Base-by-base conservation (phyloP, 1,140 invertebrate species). In the Maniola jurtina region DNA sequence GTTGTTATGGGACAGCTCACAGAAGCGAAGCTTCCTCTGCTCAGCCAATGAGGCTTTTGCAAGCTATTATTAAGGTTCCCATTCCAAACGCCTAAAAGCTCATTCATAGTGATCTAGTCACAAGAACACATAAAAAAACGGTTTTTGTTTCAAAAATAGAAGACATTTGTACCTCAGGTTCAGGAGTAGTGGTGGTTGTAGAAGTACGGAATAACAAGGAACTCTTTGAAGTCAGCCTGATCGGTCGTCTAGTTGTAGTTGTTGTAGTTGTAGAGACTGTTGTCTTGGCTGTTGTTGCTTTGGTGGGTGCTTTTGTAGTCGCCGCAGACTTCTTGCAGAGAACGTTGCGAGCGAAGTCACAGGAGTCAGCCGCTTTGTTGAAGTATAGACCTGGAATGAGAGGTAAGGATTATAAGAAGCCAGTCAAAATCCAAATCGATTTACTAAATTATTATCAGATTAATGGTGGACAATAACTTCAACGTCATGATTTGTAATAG, bases 281-380 rank as follows among this genome's bases (percentile, higher is more conserved):
- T 9, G 91, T 92, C 25, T 90, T 92, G 3, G 90, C 85, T 42
- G 80, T 87, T 34, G 90, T 88, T 6, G 91, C 91, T 36, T 90
- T 92, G 4, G 92, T 91, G 33, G 91, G 80, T 0, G 90, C 86
- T 38, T 92, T 92, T 0, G 92, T 92, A 10, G 93, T 92, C 4
- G 91, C 79, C 11, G 90, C 80, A 6, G 89, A 77, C 40, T 86
- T 81, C 75, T 93, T 93, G 83, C 97, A 98, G 14, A 95, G 91
- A 0, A 98, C 97, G 81, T 98, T 98, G 59, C 96, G 92, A 0
- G 96, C 94, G 81, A 98, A 98, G 81, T 98, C 97, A 80, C 97
- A 98, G 5, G 97, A 97, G 81, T 98, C 97, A 0, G 97, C 96
- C 6, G 94, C 94, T 74, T 97, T 97, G 88, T 98, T 98, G 89